A percentile compares a stretch with the other conserved stretches of the same genome.
phyloP scores from a whole-genome alignment of 2,797 vertebrate genomes.

The Pogoniulus pusillus region DNA sequence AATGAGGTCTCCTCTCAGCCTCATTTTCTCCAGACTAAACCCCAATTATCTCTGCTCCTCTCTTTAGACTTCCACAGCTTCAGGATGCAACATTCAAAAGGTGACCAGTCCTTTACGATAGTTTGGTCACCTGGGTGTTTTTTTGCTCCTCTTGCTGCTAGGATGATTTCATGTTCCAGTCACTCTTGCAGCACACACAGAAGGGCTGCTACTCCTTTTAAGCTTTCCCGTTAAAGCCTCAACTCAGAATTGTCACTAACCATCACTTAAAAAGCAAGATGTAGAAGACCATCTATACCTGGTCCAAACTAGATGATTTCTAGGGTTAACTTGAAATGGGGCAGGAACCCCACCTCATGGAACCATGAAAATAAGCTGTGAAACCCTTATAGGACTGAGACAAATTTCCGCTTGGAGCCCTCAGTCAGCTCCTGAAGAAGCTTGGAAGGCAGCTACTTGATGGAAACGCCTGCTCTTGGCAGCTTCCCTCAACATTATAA shows the following conservation, averaged over 20 bases:
- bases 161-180: not conserved
- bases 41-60: too few species aligned
- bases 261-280: not conserved
- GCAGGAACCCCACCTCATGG: rapidly evolving
- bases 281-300: not conserved
- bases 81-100: not conserved
- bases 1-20: too few species aligned
- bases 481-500: not conserved
- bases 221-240: not conserved
- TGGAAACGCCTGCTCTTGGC: not conserved
- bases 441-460: not conserved
- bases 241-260: not conserved
- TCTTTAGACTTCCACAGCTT: not conserved
- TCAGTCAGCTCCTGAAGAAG: not conserved
- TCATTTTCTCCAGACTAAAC: too few species aligned
- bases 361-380: not conserved
- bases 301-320: rapidly evolving
- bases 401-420: not conserved
- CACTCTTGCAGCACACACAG: not conserved
- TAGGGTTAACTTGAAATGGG: rapidly evolving
- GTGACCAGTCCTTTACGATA: not conserved
- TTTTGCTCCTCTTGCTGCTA: not conserved
- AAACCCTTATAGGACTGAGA: not conserved
- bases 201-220: not conserved
- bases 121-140: too few species aligned